These are phyloP conservation scores for Myathropa florea DNA, from an alignment of 2,888 invertebrate genomes.

Conservation along the genomic window DNA sequence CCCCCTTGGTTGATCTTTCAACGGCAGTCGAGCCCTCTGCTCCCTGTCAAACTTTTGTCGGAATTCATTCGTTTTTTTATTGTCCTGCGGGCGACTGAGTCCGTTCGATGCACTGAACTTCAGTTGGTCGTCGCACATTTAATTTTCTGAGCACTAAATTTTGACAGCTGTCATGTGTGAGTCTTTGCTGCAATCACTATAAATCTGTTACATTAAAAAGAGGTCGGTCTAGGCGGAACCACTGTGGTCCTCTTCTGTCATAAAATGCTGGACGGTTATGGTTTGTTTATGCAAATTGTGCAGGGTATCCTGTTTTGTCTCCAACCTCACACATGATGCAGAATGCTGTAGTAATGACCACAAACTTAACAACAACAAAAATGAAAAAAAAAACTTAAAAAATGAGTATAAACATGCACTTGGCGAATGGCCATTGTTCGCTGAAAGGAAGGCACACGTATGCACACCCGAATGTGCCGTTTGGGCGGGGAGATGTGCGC, in stretches of 20 bases:
- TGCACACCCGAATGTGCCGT: not conserved
- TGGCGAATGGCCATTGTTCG: not conserved
- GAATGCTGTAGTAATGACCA: not conserved
- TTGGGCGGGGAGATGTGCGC: no score
- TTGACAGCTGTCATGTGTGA: not conserved
- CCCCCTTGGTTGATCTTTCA: conserved; percentile 31
- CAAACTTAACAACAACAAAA: not conserved
- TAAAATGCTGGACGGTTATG: conserved; percentile 4
- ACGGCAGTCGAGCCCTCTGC: conserved; percentile 1
- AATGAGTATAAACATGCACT: not conserved
- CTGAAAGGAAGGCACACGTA: not conserved
- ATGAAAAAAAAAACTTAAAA: not conserved
- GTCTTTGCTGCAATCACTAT: not conserved
- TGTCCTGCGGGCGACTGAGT: not conserved
- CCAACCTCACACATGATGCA: not conserved
- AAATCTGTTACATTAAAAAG: conserved; percentile 23
- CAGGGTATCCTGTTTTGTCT: conserved; percentile 3
- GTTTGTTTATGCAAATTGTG: conserved; percentile 27
- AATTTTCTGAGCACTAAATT: conserved; percentile 22
- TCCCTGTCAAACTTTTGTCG: conserved; percentile 29
- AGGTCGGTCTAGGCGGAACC: not conserved
- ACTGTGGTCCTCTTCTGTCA: not conserved
- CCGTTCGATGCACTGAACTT: not conserved
- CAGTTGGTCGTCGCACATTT: conserved; percentile 29
- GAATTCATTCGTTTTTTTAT: conserved; percentile 1